Conservation (phyloP, 2,888 invertebrate species). For the Thelaira solivaga region DNA sequence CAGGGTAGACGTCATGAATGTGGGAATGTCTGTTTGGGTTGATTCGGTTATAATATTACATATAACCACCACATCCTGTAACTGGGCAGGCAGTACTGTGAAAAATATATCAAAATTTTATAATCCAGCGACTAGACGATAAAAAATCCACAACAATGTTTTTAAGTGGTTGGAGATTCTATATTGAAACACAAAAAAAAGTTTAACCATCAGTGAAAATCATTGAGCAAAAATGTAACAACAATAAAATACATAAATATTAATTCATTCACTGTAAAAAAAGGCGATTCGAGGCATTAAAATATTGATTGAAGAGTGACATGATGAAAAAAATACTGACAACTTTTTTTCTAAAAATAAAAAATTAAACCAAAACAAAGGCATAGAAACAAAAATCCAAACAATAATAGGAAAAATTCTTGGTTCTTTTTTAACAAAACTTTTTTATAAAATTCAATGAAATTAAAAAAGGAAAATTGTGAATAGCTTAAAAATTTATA, state of each 20-base stretch:
- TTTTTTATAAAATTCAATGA: no score
- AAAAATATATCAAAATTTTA: constrained; percentile 55
- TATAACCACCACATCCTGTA: neutral
- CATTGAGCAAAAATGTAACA: constrained; percentile 31
- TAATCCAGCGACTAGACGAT: constrained; percentile 60
- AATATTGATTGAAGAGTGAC: constrained; percentile 56
- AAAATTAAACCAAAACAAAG: constrained; percentile 2
- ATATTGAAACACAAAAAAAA: constrained; percentile 11
- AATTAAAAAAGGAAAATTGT: no score
- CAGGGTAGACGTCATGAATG: neutral
- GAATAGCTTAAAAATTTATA: no score
- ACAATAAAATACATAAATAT: constrained; percentile 34
- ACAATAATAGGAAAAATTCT: constrained; percentile 10
- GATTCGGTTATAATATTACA: neutral
- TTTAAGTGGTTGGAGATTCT: neutral
- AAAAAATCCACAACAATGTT: constrained; percentile 50
- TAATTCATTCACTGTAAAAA: no score
- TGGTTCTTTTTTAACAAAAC: no score
- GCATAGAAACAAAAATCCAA: neutral
- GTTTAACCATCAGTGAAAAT: constrained; percentile 16
- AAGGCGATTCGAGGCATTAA: constrained; percentile 26
- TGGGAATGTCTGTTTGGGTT: neutral
- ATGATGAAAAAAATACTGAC: constrained; percentile 26
- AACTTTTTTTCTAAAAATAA: neutral
- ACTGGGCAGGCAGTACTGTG: neutral